A percentile compares a stretch with the other conserved stretches of the same genome.
These are phyloP conservation scores for Cantharis rustica DNA, from an alignment of 2,888 invertebrate genomes.

Conservation along the genomic window DNA sequence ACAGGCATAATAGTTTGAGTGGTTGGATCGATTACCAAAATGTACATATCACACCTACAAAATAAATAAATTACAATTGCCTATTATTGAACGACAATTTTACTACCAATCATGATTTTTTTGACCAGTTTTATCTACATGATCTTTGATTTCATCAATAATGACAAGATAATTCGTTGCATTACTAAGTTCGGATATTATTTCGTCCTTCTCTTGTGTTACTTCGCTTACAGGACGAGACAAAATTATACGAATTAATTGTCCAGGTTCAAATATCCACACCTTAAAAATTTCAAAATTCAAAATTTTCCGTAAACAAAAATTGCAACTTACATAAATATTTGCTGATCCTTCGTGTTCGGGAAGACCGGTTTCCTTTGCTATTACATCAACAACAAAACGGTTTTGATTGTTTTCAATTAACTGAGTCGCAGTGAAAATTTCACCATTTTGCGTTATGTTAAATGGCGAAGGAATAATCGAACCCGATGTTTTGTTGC, in stretches of 20 bases:
- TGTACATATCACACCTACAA: slow-evolving; percentile 81
- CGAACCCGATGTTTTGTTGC: slow-evolving; percentile 77
- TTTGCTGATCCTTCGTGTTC: slow-evolving; percentile 76
- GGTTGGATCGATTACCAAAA: slow-evolving; percentile 78
- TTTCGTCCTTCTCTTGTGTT: slow-evolving; percentile 70
- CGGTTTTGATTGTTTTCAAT: slow-evolving; percentile 88
- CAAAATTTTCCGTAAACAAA: not conserved
- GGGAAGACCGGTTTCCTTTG: slow-evolving; percentile 80
- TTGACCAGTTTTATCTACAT: slow-evolving; percentile 67
- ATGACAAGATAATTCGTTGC: slow-evolving; percentile 80
- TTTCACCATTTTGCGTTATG: slow-evolving; percentile 71
- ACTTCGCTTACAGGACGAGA: slow-evolving; percentile 82
- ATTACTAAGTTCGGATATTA: slow-evolving; percentile 72
- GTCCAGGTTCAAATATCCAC: slow-evolving; percentile 87
- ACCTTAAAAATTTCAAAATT: slow-evolving; percentile 61
- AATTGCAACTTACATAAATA: slow-evolving; percentile 69
- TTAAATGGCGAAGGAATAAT: slow-evolving; percentile 89
- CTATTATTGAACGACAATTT: not conserved
- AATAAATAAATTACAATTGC: slow-evolving; percentile 6
- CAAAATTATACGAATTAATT: slow-evolving; percentile 82
- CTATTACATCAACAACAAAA: slow-evolving; percentile 82
- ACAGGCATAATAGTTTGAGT: slow-evolving; percentile 78
- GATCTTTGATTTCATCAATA: slow-evolving; percentile 77
- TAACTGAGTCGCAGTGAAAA: slow-evolving; percentile 80
- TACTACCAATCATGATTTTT: slow-evolving; percentile 71